Percentiles rank a stretch among this genome's conserved stretches.
Evolutionary conservation across 2,113 vertebrate species (phyloP).

Genomic region (Hoplias malabaricus): DNA sequence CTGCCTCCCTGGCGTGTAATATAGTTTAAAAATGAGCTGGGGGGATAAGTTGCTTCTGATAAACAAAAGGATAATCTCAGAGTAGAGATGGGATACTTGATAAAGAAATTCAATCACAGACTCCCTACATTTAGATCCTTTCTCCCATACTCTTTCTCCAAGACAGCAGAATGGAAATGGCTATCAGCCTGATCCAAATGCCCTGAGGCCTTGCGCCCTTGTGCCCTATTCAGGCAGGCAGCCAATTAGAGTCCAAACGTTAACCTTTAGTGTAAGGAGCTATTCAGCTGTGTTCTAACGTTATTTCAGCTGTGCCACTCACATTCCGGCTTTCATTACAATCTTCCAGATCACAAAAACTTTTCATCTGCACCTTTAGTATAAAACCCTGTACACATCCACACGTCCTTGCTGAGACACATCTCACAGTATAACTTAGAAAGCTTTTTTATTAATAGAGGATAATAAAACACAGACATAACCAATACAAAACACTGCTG

Average conservation of each 20-base stretch:
- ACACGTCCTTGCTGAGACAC: slow-evolving; percentile 54
- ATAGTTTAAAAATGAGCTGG: slow-evolving; percentile 8
- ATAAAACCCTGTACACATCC: slow-evolving; percentile 59
- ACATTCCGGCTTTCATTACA: slow-evolving; percentile 70
- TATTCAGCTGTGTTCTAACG: slow-evolving; percentile 71
- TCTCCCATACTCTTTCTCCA: slow-evolving; percentile 45
- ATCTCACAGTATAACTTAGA: slow-evolving; percentile 58
- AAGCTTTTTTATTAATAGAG: slow-evolving; percentile 18
- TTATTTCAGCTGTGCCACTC: slow-evolving; percentile 71
- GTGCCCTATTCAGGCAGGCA: slow-evolving; percentile 60
- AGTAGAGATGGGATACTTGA: slow-evolving; percentile 57
- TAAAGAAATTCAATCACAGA: slow-evolving; percentile 62
- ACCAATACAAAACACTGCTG: slow-evolving; percentile 33
- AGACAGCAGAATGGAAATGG: slow-evolving; percentile 62
- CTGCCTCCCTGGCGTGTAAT: neutral
- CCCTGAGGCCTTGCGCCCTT: slow-evolving; percentile 57
- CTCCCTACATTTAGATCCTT: slow-evolving; percentile 53
- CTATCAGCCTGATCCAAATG: slow-evolving; percentile 60
- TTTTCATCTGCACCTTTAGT: slow-evolving; percentile 62
- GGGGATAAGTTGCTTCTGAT: slow-evolving; percentile 29
- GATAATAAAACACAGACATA: slow-evolving; percentile 12
- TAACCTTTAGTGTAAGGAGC: slow-evolving; percentile 74
- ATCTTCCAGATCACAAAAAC: slow-evolving; percentile 67
- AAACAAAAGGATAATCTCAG: slow-evolving; percentile 54
- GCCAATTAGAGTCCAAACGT: slow-evolving; percentile 70